A percentile compares a stretch with the other conserved stretches of the same genome.
Conservation (phyloP, 37 sponge, comb jelly and placozoan genomes). For the Cliona cf. orientalis region DNA sequence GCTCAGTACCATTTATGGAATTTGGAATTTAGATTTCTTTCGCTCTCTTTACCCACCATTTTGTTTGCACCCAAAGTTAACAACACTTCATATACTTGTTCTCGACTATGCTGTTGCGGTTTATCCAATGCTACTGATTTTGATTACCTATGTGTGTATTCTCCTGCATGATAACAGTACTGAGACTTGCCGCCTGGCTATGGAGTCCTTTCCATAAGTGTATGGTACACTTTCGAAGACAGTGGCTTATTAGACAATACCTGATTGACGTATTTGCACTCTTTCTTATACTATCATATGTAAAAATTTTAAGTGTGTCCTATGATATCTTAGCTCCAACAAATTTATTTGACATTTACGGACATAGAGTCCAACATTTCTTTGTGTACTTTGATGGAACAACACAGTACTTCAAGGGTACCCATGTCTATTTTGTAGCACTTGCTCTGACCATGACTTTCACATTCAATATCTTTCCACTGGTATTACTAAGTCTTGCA, state of each 20-base stretch:
- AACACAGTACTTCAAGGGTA: not conserved
- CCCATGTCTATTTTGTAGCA: not conserved
- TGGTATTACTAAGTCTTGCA: constrained; percentile 45
- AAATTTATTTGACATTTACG: not conserved
- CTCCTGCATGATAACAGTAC: constrained; percentile 13
- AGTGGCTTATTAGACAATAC: not conserved
- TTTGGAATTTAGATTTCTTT: constrained; percentile 27
- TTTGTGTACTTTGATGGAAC: not conserved
- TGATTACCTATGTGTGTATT: not conserved
- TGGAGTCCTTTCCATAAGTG: constrained; percentile 15
- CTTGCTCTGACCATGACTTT: constrained; percentile 17
- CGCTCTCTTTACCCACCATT: constrained; percentile 3
- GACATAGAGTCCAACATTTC: not conserved
- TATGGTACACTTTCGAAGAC: not conserved
- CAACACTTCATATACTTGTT: not conserved
- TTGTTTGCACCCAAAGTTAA: constrained; percentile 4
- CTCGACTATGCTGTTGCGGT: constrained; percentile 2
- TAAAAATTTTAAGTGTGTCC: constrained; percentile 10
- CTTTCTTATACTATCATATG: constrained; percentile 13
- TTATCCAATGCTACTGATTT: not conserved
- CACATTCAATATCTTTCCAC: constrained; percentile 40
- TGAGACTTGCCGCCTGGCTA: not conserved
- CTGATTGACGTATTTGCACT: constrained; percentile 6
- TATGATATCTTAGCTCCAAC: not conserved
- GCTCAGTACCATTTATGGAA: not conserved